Base-by-base conservation (phyloP, 2,888 invertebrate species). In the Campaea margaritaria region DNA sequence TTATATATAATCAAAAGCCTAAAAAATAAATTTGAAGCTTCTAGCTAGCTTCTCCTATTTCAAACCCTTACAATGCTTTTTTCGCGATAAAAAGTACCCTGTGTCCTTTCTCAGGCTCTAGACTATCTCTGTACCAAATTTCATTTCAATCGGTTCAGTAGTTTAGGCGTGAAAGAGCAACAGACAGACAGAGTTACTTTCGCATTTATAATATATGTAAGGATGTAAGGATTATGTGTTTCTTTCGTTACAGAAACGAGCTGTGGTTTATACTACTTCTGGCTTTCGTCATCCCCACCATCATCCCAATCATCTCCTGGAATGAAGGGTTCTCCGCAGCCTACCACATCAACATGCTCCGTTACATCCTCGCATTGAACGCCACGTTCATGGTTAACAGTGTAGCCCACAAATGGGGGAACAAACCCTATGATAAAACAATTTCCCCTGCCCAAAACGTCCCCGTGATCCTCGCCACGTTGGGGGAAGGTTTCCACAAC, bases 401-500 rank as follows among this genome's bases (percentile, higher is more conserved):
- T 67, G 90, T 91, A 0, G 94, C 94, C 13, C 95, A 95, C 78
- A 71, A 79, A 47, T 87, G 81, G 81, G 89, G 87, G 9, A 71
- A 76, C 52, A 80, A 78, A 39, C 87, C 88, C 16, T 89, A 86
- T 58, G 83, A 94, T 62, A 77, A 74, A 70, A 57, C 51, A 11
- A 70, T 79, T 13, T 12, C 47, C 2, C 56, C 66, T 0, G 13
- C 53, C 7, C 55, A 66, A 15, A 49, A 21, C 41, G 12, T 43
- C 10, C 1, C 42, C 9, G 15, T 61, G 0, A 10, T 50, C 0
- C 0, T 56, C 2, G 31, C 55, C 0, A 59, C 61, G 0, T 31
- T 68, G 7, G 67, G 65, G 0, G 95, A 95, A 80, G 96, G 96
- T 5, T 96, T 94, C 94, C 96, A 96, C 85, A 96, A 96, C 78